These are phyloP conservation scores for Latheticus oryzae DNA, from an alignment of 2,888 invertebrate species.

Conservation along the genomic window DNA sequence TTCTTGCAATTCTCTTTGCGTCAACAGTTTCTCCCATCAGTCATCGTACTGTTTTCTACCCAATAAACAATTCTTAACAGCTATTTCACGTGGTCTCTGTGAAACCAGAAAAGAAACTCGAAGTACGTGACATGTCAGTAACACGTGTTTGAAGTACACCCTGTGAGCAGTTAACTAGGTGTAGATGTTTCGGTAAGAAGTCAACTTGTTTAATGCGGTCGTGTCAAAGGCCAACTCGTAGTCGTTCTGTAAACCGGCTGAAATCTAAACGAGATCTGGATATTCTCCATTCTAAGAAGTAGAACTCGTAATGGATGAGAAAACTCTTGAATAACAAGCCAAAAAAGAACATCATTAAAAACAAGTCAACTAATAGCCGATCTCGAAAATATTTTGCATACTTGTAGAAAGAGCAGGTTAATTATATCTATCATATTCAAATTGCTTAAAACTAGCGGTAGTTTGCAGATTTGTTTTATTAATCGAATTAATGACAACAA, in stretches of 20 bases:
- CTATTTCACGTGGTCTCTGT: conserved; percentile 7
- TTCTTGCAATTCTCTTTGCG: conserved; percentile 9
- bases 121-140: conserved; percentile 50
- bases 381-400: conserved; percentile 22
- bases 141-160: conserved; percentile 50
- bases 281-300: conserved; percentile 39
- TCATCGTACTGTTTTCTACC: conserved; percentile 1
- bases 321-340: conserved; percentile 30
- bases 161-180: conserved; percentile 44
- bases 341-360: conserved; percentile 27
- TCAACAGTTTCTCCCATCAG: conserved; percentile 4
- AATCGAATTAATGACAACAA: conserved; percentile 17
- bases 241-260: conserved; percentile 45
- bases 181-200: conserved; percentile 45
- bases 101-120: conserved; percentile 27
- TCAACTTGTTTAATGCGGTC: conserved; percentile 43
- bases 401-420: conserved; percentile 2
- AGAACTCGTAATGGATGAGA: conserved; percentile 33
- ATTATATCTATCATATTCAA: conserved; percentile 18
- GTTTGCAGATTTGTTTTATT: conserved; percentile 9
- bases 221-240: conserved; percentile 45
- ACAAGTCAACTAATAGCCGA: conserved; percentile 18
- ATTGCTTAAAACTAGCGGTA: conserved; percentile 11
- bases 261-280: conserved; percentile 49
- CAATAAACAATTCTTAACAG: conserved; percentile 15